Percentiles rank a stretch among this genome's conserved stretches.
Conservation (phyloP, 2,797 vertebrate species). For the Catostomus latipinnis region DNA sequence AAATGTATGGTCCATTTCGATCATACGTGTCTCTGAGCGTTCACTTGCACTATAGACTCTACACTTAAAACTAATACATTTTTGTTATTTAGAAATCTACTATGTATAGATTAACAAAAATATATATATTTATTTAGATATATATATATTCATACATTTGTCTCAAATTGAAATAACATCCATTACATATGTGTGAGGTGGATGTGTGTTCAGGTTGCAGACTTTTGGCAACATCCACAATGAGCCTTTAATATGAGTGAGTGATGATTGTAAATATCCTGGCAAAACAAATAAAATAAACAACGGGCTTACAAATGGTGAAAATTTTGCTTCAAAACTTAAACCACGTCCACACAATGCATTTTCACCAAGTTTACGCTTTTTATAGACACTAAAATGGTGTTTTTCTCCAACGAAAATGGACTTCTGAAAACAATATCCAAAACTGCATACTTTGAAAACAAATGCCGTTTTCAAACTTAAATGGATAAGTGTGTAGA, state of each 20-base stretch:
- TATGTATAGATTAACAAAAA: slow-evolving; percentile 91
- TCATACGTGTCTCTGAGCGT: slow-evolving; percentile 62
- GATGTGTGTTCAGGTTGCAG: slow-evolving; percentile 71
- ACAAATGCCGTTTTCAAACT: too few relatives aligned
- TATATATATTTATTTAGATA: slow-evolving; percentile 57
- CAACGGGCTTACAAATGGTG: not conserved
- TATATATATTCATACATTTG: slow-evolving; percentile 72
- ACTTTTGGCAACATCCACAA: slow-evolving; percentile 54
- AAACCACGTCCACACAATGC: not conserved
- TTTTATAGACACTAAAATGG: too few relatives aligned
- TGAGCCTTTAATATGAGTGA: not conserved
- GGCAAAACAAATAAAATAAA: not conserved
- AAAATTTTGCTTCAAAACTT: slow-evolving; percentile 30
- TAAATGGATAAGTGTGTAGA: too few relatives aligned
- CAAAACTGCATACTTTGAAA: too few relatives aligned
- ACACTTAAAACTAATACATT: slow-evolving; percentile 82
- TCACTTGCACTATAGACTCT: slow-evolving; percentile 76
- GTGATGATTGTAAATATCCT: not conserved
- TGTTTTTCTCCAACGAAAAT: too few relatives aligned
- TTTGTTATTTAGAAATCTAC: slow-evolving; percentile 86
- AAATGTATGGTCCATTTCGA: slow-evolving; percentile 6
- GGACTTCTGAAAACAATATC: too few relatives aligned
- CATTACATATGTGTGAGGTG: slow-evolving; percentile 77
- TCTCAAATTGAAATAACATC: slow-evolving; percentile 81
- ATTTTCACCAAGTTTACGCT: too few relatives aligned